A percentile compares a stretch with the other conserved stretches of the same genome.
phyloP scores from a whole-genome alignment of 1,140 invertebrate genomes.

The Drosophila teissieri region DNA sequence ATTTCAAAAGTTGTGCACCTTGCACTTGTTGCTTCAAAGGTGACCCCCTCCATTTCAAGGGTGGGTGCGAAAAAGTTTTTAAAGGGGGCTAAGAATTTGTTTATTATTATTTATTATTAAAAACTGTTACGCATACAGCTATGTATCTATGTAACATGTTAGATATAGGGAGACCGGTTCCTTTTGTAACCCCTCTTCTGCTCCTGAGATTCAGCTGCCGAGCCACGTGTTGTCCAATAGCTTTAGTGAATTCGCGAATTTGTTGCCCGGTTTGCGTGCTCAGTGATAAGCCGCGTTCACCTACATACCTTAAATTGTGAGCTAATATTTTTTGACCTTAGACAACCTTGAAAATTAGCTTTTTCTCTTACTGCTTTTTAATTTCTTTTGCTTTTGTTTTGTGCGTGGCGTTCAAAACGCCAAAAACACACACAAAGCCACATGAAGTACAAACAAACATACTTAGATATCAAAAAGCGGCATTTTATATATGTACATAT shows the following conservation, averaged over 20 bases:
- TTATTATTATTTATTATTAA: no score
- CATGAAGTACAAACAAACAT: conserved; percentile 1
- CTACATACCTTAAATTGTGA: conserved; percentile 12
- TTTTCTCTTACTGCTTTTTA: conserved; percentile 16
- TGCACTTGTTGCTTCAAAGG: conserved; percentile 64
- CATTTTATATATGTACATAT: conserved; percentile 1
- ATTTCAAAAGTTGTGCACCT: conserved; percentile 58
- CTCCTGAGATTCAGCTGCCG: conserved; percentile 4
- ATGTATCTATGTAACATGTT: no score
- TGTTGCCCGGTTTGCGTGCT: conserved; percentile 5
- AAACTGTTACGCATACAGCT: no score
- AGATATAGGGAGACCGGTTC: background rate
- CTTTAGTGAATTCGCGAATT: conserved; percentile 38
- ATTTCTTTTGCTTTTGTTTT: conserved; percentile 32
- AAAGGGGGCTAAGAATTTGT: background rate
- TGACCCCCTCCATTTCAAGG: conserved; percentile 45
- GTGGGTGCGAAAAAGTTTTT: background rate
- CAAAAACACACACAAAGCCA: conserved; percentile 6
- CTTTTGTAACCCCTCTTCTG: background rate
- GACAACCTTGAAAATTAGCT: conserved; percentile 47
- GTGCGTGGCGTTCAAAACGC: conserved; percentile 36
- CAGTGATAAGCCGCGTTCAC: conserved; percentile 55
- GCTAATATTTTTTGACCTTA: conserved; percentile 62
- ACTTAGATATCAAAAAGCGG: background rate
- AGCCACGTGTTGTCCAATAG: conserved; percentile 65